These are phyloP conservation scores for Camponotus pennsylvanicus DNA, from an alignment of 1,140 invertebrate genomes.

Conservation along the genomic window DNA sequence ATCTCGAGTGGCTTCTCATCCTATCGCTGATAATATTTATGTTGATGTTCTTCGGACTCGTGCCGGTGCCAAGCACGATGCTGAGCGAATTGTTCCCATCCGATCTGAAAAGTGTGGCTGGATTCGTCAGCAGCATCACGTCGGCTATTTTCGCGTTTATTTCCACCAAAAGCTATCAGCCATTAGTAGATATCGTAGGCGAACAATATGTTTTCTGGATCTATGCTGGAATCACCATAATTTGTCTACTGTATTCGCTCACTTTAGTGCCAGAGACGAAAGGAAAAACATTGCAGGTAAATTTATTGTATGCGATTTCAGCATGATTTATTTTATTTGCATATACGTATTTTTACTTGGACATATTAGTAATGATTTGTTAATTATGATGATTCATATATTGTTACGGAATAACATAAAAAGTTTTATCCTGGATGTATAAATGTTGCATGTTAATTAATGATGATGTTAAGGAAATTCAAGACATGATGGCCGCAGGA, in stretches of 20 bases:
- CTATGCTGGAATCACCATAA: conserved; percentile 89
- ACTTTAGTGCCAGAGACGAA: conserved; percentile 93
- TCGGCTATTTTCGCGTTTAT: conserved; percentile 91
- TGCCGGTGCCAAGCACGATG: conserved; percentile 91
- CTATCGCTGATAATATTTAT: conserved; percentile 58
- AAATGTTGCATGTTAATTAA: conserved; percentile 24
- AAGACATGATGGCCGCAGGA: conserved; percentile 65
- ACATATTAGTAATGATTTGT: background rate
- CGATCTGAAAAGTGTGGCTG: conserved; percentile 90
- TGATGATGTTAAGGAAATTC: conserved; percentile 73
- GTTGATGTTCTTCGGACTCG: conserved; percentile 88
- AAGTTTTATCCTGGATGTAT: background rate
- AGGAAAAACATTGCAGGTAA: conserved; percentile 89
- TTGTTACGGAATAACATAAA: background rate
- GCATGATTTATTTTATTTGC: too few relatives aligned
- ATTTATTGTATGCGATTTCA: conserved; percentile 26
- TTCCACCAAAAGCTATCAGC: conserved; percentile 91
- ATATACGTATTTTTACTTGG: background rate
- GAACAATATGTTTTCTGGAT: conserved; percentile 91
- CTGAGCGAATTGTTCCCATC: conserved; percentile 92
- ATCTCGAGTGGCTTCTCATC: conserved; percentile 73
- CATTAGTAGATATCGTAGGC: conserved; percentile 87
- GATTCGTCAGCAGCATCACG: conserved; percentile 90
- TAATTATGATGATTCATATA: background rate
- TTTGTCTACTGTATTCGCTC: conserved; percentile 89